Percentiles rank a stretch among this genome's conserved stretches.
These are phyloP conservation scores for Papilio demoleus DNA, from an alignment of 2,888 invertebrate species.

Conservation along the genomic window DNA sequence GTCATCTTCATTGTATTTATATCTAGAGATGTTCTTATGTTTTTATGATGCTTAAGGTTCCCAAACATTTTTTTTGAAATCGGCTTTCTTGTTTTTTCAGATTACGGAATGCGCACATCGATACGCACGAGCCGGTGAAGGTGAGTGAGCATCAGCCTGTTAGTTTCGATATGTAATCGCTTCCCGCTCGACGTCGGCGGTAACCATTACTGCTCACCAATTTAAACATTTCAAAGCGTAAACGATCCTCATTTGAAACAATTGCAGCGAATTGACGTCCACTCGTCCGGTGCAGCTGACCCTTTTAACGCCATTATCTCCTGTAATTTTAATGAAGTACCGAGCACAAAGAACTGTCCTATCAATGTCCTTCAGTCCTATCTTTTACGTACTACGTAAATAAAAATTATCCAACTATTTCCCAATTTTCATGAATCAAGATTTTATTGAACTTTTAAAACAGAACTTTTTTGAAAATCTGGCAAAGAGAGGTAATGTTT, in stretches of 20 bases:
- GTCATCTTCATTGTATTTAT: no score
- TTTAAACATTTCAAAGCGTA: slow-evolving; percentile 32
- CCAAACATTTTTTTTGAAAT: slow-evolving; percentile 5
- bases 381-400: not conserved
- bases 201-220: slow-evolving; percentile 35
- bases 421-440: not conserved
- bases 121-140: slow-evolving; percentile 49
- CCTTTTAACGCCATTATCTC: slow-evolving; percentile 32
- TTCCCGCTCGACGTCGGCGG: slow-evolving; percentile 40
- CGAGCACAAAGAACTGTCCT: not conserved
- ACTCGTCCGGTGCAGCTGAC: slow-evolving; percentile 29
- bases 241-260: slow-evolving; percentile 36
- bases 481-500: not conserved
- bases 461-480: not conserved
- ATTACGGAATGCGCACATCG: slow-evolving; percentile 49
- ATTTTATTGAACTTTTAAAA: slow-evolving; percentile 7
- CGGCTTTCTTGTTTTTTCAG: slow-evolving; percentile 47
- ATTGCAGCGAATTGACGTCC: slow-evolving; percentile 32
- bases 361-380: not conserved
- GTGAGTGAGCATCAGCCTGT: slow-evolving; percentile 57
- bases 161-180: slow-evolving; percentile 35
- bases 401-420: not conserved
- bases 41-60: no score
- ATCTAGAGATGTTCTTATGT: no score
- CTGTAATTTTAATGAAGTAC: slow-evolving; percentile 21